Evolutionary conservation across 2,113 vertebrate genomes (phyloP).

Genomic region (Dicentrarchus labrax): DNA sequence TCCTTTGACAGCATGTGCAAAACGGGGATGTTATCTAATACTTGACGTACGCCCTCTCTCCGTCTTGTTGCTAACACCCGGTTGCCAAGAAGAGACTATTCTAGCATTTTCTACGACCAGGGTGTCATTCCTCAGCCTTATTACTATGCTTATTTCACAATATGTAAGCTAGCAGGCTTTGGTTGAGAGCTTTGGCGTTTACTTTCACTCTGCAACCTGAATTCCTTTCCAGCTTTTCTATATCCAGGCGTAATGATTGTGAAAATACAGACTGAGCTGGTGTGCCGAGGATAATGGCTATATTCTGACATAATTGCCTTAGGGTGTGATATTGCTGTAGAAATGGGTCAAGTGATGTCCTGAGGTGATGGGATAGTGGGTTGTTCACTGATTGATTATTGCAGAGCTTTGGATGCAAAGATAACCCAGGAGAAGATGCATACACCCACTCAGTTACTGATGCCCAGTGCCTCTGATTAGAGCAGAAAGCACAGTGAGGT

Average conservation of each 20-base stretch:
- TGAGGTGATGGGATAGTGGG: slow-evolving; percentile 20
- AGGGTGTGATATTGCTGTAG: slow-evolving; percentile 32
- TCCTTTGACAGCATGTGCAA: background rate
- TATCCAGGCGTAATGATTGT: slow-evolving; percentile 4
- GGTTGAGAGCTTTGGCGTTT: slow-evolving; percentile 21
- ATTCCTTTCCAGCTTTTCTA: slow-evolving; percentile 64
- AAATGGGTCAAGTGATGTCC: slow-evolving; percentile 49
- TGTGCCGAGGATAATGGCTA: slow-evolving; percentile 7
- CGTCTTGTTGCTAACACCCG: background rate
- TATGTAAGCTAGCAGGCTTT: slow-evolving; percentile 25
- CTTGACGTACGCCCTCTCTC: background rate
- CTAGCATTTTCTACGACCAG: slow-evolving; percentile 51
- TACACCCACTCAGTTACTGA: slow-evolving; percentile 24
- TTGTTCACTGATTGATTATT: slow-evolving; percentile 41
- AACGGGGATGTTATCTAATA: background rate
- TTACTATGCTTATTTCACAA: slow-evolving; percentile 48
- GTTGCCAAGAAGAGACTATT: slow-evolving; percentile 24
- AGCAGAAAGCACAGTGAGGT: slow-evolving; percentile 25
- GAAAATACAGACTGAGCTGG: slow-evolving; percentile 17
- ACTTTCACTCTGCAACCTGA: slow-evolving; percentile 24
- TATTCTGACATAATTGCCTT: slow-evolving; percentile 20
- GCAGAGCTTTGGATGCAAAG: slow-evolving; percentile 30
- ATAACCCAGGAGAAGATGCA: slow-evolving; percentile 26
- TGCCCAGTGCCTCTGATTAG: slow-evolving; percentile 2
- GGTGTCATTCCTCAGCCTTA: slow-evolving; percentile 42